A percentile compares a stretch with the other conserved stretches of the same genome.
Evolutionary conservation across 2,113 vertebrate genomes (phyloP).

Genomic region (Martes martes): DNA sequence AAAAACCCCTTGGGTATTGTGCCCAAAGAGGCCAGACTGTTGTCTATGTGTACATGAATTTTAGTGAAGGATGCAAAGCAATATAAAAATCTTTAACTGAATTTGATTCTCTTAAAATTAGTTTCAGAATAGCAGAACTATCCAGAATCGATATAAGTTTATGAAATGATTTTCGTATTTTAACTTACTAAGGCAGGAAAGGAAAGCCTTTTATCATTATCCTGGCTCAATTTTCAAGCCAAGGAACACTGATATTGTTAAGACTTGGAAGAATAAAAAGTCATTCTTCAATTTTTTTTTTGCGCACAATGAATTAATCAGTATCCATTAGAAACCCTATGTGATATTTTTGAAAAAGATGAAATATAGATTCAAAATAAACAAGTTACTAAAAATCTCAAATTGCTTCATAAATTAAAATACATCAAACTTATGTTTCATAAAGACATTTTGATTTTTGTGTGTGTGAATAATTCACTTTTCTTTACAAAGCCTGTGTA

Average conservation of each 20-base stretch:
- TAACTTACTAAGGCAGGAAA: background rate
- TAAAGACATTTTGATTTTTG: conserved; percentile 1
- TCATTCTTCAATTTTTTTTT: conserved; percentile 14
- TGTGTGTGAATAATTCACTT: background rate
- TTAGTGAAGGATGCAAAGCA: background rate
- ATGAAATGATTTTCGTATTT: background rate
- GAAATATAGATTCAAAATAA: conserved; percentile 10
- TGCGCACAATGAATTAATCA: conserved; percentile 21
- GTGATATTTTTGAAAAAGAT: conserved; percentile 13
- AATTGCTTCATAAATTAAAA: conserved; percentile 40
- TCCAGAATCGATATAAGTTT: background rate
- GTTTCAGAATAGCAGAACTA: background rate
- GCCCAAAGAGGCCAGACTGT: background rate
- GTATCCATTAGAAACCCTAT: background rate
- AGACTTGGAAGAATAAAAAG: conserved; percentile 35
- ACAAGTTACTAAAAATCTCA: conserved; percentile 16
- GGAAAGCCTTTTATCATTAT: background rate
- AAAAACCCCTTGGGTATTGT: background rate
- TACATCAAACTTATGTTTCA: background rate
- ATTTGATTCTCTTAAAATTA: background rate
- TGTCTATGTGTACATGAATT: background rate
- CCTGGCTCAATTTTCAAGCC: conserved; percentile 4
- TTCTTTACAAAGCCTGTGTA: background rate
- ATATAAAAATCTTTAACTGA: background rate
- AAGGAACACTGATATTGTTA: background rate